Evolutionary conservation across 1,140 invertebrate species (phyloP).

Genomic region (Coenobita brevimanus): DNA sequence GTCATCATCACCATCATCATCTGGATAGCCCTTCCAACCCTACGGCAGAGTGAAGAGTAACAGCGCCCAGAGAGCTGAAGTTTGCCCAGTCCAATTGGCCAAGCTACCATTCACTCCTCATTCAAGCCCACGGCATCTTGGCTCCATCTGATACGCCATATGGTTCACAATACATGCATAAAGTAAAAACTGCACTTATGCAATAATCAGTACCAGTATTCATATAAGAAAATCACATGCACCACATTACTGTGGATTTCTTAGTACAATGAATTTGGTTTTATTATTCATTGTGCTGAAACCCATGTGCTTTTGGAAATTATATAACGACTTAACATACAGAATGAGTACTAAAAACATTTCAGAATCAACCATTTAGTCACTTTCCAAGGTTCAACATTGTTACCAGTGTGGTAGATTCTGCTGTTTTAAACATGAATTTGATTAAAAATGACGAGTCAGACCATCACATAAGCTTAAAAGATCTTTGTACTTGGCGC

Average conservation of each 20-base stretch:
- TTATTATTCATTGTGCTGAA: neutral
- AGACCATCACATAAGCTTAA: constrained; percentile 24
- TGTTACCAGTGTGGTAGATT: constrained; percentile 28
- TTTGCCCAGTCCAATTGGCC: too few species aligned
- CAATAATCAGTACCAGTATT: neutral
- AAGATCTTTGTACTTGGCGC: constrained; percentile 25
- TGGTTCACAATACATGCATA: constrained; percentile 11
- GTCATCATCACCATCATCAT: too few species aligned
- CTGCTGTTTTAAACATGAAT: neutral
- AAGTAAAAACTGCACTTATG: neutral
- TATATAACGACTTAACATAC: neutral
- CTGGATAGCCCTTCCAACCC: too few species aligned
- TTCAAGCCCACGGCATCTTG: too few species aligned
- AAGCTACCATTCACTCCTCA: too few species aligned
- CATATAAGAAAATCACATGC: constrained; percentile 10
- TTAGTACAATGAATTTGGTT: neutral
- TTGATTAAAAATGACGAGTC: neutral
- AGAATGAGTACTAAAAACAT: constrained; percentile 4
- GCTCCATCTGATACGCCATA: too few species aligned
- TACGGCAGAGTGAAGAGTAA: too few species aligned
- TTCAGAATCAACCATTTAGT: constrained; percentile 14
- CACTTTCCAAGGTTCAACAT: neutral
- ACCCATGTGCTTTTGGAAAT: neutral
- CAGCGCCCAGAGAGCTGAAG: too few species aligned
- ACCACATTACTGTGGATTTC: neutral